Evolutionary conservation across 92 coral and sea anemone species (phyloP), one percentile per base, ranked within the genome.

Genomic region (Parazoanthus atlanticus): DNA sequence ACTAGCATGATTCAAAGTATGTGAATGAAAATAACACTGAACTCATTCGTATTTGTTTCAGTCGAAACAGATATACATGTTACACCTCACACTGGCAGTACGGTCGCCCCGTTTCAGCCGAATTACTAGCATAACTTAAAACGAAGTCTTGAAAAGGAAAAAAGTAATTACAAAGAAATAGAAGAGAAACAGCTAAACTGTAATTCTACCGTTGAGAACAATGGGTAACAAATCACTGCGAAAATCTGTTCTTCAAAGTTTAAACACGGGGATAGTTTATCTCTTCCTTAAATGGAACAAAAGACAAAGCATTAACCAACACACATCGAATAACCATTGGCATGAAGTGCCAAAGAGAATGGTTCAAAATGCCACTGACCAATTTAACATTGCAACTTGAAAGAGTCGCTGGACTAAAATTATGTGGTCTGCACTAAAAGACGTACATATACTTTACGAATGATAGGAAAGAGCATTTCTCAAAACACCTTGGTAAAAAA

Each of bases 401-500:
- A 75, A 11, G 3, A 36, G n/a, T 21, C n/a, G 16, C 79, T 2
- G 11, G 10, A 61, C 30, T 25, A 34, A 11, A 75, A 36, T 36
- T 34, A 38, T 7, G 1, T 19, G 79, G 46, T 33, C 30, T 23
- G 17, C 40, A 75, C 52, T 32, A 75, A 36, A 36, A 75, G 43
- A 29, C 47, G 79, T 75, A 36, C 13, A 26, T 73, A 73, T 38
- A 73, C 77, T 73, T 32, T 73, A 32, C 77, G 26, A 75, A 36
- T 38, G 46, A 19, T 52, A 75, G 30, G 49, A 7, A 75, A 21
- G 29, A 21, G 17, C 28, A 56, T 19, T 61, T 32, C 9, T 33
- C 47, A 32, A 19, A 74, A 71, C 79, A 75, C 79, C 46, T 36
- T 29, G 10, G 47, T 75, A 75, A 75, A 34, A 72, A 73, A 56